phyloP scores from a whole-genome alignment of 2,797 vertebrate genomes.

The Pipistrellus nathusii region DNA sequence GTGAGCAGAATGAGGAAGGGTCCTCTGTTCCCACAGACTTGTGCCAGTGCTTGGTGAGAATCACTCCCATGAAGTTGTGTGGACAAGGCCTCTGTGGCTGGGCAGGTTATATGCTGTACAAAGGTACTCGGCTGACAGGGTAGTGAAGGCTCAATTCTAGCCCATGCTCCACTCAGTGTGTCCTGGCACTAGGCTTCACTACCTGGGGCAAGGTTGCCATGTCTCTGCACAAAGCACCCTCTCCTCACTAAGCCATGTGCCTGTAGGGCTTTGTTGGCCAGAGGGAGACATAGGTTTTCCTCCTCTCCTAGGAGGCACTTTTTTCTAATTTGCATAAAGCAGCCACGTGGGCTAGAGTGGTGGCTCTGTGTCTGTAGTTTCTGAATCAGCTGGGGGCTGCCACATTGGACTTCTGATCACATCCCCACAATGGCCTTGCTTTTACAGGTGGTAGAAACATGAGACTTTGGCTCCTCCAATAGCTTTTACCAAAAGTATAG shows the following conservation, averaged over 20 bases:
- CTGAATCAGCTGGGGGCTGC: background rate
- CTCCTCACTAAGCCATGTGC: background rate
- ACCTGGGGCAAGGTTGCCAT: background rate
- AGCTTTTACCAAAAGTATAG: background rate
- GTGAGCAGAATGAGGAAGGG: background rate
- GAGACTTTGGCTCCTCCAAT: background rate
- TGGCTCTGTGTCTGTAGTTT: background rate
- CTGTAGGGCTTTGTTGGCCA: background rate
- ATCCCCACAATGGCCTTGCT: background rate
- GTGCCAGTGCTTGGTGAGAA: background rate
- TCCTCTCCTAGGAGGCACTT: background rate
- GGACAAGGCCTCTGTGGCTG: background rate
- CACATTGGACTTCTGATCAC: background rate
- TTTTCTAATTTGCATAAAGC: background rate
- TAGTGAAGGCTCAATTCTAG: background rate
- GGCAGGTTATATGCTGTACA: background rate
- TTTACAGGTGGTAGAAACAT: background rate
- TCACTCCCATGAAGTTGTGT: background rate
- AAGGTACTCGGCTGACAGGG: background rate
- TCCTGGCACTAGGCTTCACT: background rate
- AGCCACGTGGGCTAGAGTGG: background rate
- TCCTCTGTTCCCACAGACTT: background rate
- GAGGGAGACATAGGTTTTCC: background rate
- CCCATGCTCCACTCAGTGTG: fast-evolving
- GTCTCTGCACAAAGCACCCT: background rate